phyloP scores from a whole-genome alignment of 2,113 vertebrate genomes.

The Elachura formosa region DNA sequence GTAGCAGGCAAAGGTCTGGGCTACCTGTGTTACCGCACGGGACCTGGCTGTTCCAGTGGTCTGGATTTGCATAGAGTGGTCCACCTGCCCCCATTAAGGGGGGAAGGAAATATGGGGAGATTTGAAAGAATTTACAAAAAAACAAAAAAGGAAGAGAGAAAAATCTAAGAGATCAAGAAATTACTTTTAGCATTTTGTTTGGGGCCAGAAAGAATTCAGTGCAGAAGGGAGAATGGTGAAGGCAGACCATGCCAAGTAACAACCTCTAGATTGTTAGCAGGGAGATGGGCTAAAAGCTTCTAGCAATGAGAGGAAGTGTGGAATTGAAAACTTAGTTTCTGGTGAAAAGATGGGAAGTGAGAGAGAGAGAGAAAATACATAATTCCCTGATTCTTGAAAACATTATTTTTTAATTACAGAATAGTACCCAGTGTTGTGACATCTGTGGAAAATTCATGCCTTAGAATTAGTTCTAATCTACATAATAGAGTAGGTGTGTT shows the following conservation, averaged over 20 bases:
- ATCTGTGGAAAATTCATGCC: background rate
- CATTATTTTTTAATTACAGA: conserved; percentile 19
- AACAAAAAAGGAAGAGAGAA: background rate
- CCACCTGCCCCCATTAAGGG: background rate
- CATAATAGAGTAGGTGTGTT: conserved; percentile 55
- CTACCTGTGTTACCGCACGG: background rate
- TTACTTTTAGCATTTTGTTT: background rate
- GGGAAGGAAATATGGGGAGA: background rate
- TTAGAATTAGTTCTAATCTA: conserved; percentile 62
- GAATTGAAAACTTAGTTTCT: conserved; percentile 5
- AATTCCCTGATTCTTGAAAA: conserved; percentile 38
- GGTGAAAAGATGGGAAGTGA: conserved; percentile 10
- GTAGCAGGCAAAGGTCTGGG: conserved; percentile 43
- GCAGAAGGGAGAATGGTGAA: background rate
- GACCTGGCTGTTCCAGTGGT: background rate
- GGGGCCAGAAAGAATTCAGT: background rate
- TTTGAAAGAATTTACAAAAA: background rate
- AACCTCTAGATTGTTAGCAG: background rate
- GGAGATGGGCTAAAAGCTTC: background rate
- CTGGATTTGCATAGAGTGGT: background rate
- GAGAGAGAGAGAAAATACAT: conserved; percentile 23
- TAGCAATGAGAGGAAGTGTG: background rate
- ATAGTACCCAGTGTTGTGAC: background rate
- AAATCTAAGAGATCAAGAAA: background rate
- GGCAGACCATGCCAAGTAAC: background rate